A percentile compares a stretch with the other conserved stretches of the same genome.
phyloP scores from a whole-genome alignment of 2,888 invertebrate species.

The Campoletis raptor region DNA sequence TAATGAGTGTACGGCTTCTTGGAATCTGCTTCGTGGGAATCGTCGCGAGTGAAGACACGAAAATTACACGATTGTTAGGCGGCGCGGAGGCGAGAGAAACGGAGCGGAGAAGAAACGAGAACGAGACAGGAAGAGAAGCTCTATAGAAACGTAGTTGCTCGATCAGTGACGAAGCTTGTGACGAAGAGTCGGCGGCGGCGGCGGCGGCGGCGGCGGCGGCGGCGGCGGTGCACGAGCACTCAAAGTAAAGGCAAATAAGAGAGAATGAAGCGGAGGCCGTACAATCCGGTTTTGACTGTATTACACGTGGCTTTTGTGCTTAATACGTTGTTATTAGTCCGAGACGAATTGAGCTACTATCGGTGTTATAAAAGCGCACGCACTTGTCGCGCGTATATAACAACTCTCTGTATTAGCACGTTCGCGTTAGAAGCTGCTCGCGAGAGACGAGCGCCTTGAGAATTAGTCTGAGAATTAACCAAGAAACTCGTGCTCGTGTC shows the following conservation, averaged over 20 bases:
- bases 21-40: slow-evolving; percentile 64
- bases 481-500: background rate
- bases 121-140: slow-evolving; percentile 4
- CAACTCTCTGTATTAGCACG: background rate
- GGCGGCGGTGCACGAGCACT: slow-evolving; percentile 21
- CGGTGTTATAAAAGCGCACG: background rate
- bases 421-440: background rate
- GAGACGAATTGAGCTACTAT: slow-evolving; percentile 20
- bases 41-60: slow-evolving; percentile 59
- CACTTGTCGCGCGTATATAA: background rate
- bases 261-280: background rate
- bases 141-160: background rate
- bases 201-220: too few relatives aligned
- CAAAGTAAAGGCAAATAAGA: background rate
- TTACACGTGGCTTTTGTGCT: slow-evolving; percentile 12
- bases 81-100: slow-evolving; percentile 23
- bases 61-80: slow-evolving; percentile 54
- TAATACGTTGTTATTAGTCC: slow-evolving; percentile 5
- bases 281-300: slow-evolving; percentile 9
- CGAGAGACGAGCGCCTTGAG: slow-evolving; percentile 13
- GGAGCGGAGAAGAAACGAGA: background rate
- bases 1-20: slow-evolving; percentile 49
- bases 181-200: background rate
- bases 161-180: background rate
- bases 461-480: slow-evolving; percentile 28